Evolutionary conservation across 2,888 invertebrate species (phyloP).

Genomic region (Microctonus hyperodae): DNA sequence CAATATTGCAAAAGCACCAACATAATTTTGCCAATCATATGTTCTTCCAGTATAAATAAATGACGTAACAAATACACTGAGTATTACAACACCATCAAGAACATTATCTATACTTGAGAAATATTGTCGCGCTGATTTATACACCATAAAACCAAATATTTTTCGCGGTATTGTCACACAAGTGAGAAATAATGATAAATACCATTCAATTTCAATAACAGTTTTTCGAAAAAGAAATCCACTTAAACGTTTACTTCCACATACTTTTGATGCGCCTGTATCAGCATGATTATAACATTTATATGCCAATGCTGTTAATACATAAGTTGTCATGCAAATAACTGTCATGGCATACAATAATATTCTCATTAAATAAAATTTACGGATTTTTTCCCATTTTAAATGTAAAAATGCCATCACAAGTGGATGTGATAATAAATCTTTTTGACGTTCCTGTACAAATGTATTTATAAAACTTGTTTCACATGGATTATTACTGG

Average conservation of each 20-base stretch:
- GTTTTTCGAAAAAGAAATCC: slow-evolving; percentile 53
- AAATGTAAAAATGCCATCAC: slow-evolving; percentile 64
- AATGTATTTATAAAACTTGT: slow-evolving; percentile 64
- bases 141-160: slow-evolving; percentile 58
- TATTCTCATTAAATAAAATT: slow-evolving; percentile 61
- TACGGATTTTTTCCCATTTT: slow-evolving; percentile 65
- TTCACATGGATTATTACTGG: slow-evolving; percentile 59
- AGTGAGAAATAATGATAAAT: slow-evolving; percentile 53
- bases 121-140: slow-evolving; percentile 58
- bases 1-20: slow-evolving; percentile 62
- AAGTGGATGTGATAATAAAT: slow-evolving; percentile 63
- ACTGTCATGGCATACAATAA: slow-evolving; percentile 58
- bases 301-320: slow-evolving; percentile 57
- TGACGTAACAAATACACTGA: slow-evolving; percentile 58
- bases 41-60: slow-evolving; percentile 57
- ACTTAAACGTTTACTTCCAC: slow-evolving; percentile 50
- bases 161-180: slow-evolving; percentile 60
- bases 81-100: slow-evolving; percentile 55
- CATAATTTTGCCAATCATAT: slow-evolving; percentile 61
- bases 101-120: slow-evolving; percentile 61
- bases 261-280: slow-evolving; percentile 49
- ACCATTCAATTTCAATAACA: slow-evolving; percentile 58
- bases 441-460: slow-evolving; percentile 63
- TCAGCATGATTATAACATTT: slow-evolving; percentile 57
- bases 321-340: slow-evolving; percentile 58